Evolutionary conservation across 1,140 invertebrate genomes (phyloP).

Genomic region (Pseudomyrmex concolor): DNA sequence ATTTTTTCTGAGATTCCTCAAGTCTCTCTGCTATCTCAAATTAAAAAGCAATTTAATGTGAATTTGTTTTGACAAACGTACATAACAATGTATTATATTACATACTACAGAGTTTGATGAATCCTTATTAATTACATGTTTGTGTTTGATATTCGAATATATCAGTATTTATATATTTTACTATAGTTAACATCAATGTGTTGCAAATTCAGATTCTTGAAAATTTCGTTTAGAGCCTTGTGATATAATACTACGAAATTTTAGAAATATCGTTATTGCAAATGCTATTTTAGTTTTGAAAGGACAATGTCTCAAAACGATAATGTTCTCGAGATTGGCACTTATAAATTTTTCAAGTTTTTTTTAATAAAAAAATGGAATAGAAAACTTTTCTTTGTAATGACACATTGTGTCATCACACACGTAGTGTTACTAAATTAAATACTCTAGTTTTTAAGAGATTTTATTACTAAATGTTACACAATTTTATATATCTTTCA

Average conservation of each 20-base stretch:
- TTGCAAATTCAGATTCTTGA: slow-evolving; percentile 26
- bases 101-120: slow-evolving; percentile 58
- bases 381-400: neutral
- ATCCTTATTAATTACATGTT: slow-evolving; percentile 42
- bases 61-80: slow-evolving; percentile 23
- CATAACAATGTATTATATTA: slow-evolving; percentile 49
- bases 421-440: neutral
- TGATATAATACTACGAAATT: slow-evolving; percentile 38
- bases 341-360: slow-evolving; percentile 6
- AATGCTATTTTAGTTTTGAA: slow-evolving; percentile 29
- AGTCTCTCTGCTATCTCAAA: slow-evolving; percentile 17
- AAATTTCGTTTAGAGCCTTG: slow-evolving; percentile 30
- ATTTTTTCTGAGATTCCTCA: slow-evolving; percentile 39
- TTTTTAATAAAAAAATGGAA: slow-evolving; percentile 34
- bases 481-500: neutral
- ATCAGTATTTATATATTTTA: neutral
- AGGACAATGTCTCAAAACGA: slow-evolving; percentile 22
- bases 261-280: neutral
- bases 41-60: slow-evolving; percentile 37
- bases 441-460: slow-evolving; percentile 22
- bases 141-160: slow-evolving; percentile 15
- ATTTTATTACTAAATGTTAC: slow-evolving; percentile 14
- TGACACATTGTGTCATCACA: neutral
- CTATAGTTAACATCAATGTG: slow-evolving; percentile 14
- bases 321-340: slow-evolving; percentile 39